Base-by-base conservation (phyloP, 2,113 vertebrate genomes). In the Hystrix brachyura region DNA sequence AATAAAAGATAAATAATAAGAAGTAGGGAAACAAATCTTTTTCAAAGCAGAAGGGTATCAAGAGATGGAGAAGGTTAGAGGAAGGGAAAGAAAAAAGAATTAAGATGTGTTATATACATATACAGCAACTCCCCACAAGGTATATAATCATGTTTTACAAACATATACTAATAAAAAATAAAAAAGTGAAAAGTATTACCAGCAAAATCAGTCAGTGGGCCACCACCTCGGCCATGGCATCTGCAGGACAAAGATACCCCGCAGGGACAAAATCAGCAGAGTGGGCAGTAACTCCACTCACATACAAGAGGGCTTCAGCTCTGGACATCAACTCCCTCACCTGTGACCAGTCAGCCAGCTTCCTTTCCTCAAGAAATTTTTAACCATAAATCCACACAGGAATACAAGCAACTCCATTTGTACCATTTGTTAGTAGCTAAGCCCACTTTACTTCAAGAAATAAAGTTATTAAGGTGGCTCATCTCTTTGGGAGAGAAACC, bases 381-480 rank as follows among this genome's bases (percentile, higher is more conserved):
- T 12, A 60, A 3, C 48, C 51, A 59, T 81, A 97, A 81, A 94
- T 34, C 21, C 27, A 2, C 18, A 43, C 4, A 82, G 34, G 55
- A 69, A 38, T 15, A 60, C 46, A 74, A 57, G 14, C 38, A 72
- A 69, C 34, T 71, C 65, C 27, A 32, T 17, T 43, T 23, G 43
- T 4, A 46, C 55, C 14, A 65, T 32, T 48, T 94, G 34, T 91
- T 78, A 89, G 57, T 89, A 79, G 95, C 43, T 57, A 46, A 82
- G 67, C 6, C 25, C 43, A 89, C 34, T 81, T 82, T 10, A 46
- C 34, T 79, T 91, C 15, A 64, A 96, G 53, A 94, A 92, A 83
- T 53, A 55, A 90, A 64, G 46, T 91, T 51, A 43, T 67, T 55
- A 69, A 90, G 18, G 81, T 34, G 14, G 43, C 79, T 88, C n/a